A percentile compares a stretch with the other conserved stretches of the same genome.
phyloP scores from a whole-genome alignment of 2,888 invertebrate species.

The Ormyrus thymus region DNA sequence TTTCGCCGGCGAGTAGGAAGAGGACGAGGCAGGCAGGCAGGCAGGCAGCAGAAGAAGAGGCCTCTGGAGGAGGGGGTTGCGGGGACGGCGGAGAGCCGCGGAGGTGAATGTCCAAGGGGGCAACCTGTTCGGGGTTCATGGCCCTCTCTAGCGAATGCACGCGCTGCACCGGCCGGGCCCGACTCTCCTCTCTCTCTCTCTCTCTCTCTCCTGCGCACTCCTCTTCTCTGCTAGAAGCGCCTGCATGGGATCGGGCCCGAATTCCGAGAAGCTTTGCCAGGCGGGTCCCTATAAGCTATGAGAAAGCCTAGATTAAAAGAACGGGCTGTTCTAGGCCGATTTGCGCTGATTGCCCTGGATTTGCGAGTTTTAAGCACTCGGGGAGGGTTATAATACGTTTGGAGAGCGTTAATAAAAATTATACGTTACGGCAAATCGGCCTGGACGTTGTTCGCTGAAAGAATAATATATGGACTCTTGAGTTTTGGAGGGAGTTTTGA shows the following conservation, averaged over 20 bases:
- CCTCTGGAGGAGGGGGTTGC: constrained; percentile 53
- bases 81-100: constrained; percentile 57
- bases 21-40: constrained; percentile 50
- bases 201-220: neutral
- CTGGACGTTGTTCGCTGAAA: too few relatives aligned
- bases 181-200: neutral
- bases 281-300: too few relatives aligned
- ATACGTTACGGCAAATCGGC: too few relatives aligned
- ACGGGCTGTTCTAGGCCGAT: too few relatives aligned
- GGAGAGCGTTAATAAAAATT: too few relatives aligned
- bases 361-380: too few relatives aligned
- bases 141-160: constrained; percentile 73
- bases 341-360: too few relatives aligned
- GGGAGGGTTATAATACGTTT: too few relatives aligned
- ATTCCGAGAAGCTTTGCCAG: neutral
- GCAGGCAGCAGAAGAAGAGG: constrained; percentile 42
- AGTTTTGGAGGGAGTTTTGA: too few relatives aligned
- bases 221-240: constrained; percentile 24
- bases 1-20: constrained; percentile 59
- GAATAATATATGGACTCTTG: too few relatives aligned
- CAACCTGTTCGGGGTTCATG: constrained; percentile 76
- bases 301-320: too few relatives aligned
- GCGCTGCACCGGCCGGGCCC: constrained; percentile 50
- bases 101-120: constrained; percentile 75
- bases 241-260: constrained; percentile 4